Base-by-base conservation (phyloP, 2,888 invertebrate species). In the Chrysolina americana region DNA sequence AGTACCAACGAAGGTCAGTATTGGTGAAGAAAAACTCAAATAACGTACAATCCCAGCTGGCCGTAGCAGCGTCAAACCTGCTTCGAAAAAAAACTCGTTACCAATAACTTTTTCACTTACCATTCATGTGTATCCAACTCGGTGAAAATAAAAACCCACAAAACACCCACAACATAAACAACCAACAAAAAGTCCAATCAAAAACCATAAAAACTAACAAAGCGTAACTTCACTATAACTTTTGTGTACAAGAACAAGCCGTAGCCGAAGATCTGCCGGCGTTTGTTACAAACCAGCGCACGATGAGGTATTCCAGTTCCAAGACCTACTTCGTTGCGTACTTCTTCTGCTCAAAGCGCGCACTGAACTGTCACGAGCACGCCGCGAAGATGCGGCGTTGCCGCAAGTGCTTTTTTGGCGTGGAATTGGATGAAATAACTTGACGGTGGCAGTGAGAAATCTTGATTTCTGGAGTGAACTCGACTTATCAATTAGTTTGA, bases 61-160 rank as follows among this genome's bases (percentile, higher is more conserved):
- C 53, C 21, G 53, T 21, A 21, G 5, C 19, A 3, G 11, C 11
- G n/a, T 53, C 53, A 53, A 28, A 28, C 28, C 28, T 5, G 28
- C 0, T 36, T 36, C 8, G 36, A 36, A 36, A 36, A 36, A 3
- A 36, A 36, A 8, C 21, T 48, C 17, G 36, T 17, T 50, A 71
- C 65, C 68, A 71, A 68, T 56, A 56, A 71, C 64, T 65, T 56
- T 65, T 64, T 65, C 65, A 78, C 78, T 78, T 75, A 78, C 78
- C 71, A 73, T 48, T 78, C 78, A 78, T 78, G 76, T 74, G 76
- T 78, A 70, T 74, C 73, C 68, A 62, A 63, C 65, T 64, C 68
- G 63, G 56, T 6, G 48, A 70, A 71, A 73, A 72, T 63, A 47
- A 75, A 73, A 77, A 68, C 65, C 73, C 68, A 73, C 71, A 65